These are phyloP conservation scores for Hirudinaria manillensis DNA, from an alignment of 2,888 invertebrate genomes.

Conservation along the genomic window DNA sequence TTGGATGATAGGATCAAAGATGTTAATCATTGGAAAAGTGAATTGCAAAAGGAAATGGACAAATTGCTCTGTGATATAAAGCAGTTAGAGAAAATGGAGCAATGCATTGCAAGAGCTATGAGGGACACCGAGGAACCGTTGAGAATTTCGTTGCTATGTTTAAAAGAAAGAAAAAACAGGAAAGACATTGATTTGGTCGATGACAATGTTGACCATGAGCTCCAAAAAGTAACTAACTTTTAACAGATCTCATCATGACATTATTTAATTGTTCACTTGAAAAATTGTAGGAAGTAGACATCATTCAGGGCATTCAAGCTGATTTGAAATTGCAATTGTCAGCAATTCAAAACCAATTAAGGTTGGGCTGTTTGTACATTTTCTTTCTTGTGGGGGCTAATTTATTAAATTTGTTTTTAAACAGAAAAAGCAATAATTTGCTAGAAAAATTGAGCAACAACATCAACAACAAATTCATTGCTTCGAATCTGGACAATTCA, in stretches of 20 bases:
- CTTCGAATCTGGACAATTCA: constrained; percentile 22
- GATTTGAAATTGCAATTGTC: constrained; percentile 24
- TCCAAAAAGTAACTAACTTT: constrained; percentile 20
- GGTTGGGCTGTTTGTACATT: constrained; percentile 11
- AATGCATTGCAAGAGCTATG: constrained; percentile 28
- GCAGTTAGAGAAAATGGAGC: constrained; percentile 27
- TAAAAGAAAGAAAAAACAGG: constrained; percentile 25
- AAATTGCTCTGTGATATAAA: constrained; percentile 20
- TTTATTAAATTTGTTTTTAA: constrained; percentile 1
- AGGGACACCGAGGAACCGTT: constrained; percentile 28
- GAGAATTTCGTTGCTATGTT: constrained; percentile 18
- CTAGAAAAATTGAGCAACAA: constrained; percentile 12
- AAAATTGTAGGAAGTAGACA: constrained; percentile 29
- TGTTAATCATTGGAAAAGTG: constrained; percentile 30
- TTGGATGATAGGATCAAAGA: constrained; percentile 31
- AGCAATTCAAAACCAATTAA: constrained; percentile 22
- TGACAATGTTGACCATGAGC: constrained; percentile 31
- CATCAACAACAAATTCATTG: constrained; percentile 25
- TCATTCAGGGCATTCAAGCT: constrained; percentile 20
- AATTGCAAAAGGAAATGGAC: constrained; percentile 30
- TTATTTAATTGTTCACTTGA: background rate
- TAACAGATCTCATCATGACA: background rate
- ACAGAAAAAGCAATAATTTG: background rate
- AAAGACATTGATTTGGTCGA: constrained; percentile 32
- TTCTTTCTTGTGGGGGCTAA: background rate